Base-by-base conservation (phyloP, 2,113 vertebrate species). In the Oryzias celebensis region DNA sequence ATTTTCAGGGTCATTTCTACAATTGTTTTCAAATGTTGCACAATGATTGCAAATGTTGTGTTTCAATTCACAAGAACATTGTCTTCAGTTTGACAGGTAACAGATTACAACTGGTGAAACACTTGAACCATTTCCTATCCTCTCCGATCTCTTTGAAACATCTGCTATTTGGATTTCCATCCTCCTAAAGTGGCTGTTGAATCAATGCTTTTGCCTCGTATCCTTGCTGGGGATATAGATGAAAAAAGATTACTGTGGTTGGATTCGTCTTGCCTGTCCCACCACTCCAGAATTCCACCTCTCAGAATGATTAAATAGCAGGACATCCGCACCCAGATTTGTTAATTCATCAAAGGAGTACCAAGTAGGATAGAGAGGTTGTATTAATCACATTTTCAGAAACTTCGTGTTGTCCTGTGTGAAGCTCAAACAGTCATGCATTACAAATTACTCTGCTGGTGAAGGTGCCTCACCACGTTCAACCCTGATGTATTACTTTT, bases 301-400 rank as follows among this genome's bases (percentile, higher is more conserved):
- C 53, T 87, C 75, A 80, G 41, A 36, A 68, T 87, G 85, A 89
- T 85, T 78, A 86, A 90, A 86, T 69, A 62, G 58, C 52, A 82
- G 10, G 77, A 88, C 83, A 68, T 86, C 82, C 77, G 73, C 79
- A 84, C 71, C 67, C 57, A 36, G 80, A 85, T 87, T 82, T 82
- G 74, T 90, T 85, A 88, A 88, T 90, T 87, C 68, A 85, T 91
- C 89, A 89, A 84, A 83, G 62, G 24, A 17, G 61, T 81, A 77
- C 68, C 83, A 87, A 68, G 72, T 73, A 65, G 68, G 74, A 79
- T 73, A 68, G 59, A 59, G 61, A 58, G 65, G 62, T 65, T 81
- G 77, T 68, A 86, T 91, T 85, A 81, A 90, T 91, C 81, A 87
- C 68, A 62, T 84, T 87, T 77, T 72, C 67, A 67, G 56, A 24